phyloP scores from a whole-genome alignment of 2,888 invertebrate species.

The Hemistola chrysoprasaria region DNA sequence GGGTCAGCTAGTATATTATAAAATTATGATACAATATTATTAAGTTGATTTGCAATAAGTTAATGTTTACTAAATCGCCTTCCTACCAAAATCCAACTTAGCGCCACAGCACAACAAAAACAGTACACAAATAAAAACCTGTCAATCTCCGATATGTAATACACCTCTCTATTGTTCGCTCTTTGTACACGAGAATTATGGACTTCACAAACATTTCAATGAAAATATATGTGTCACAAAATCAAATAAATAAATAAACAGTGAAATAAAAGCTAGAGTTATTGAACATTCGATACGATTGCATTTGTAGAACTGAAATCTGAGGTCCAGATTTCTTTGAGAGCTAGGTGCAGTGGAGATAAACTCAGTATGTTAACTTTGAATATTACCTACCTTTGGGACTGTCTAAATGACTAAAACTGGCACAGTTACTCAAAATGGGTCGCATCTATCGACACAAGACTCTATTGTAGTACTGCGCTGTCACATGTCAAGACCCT shows the following conservation, averaged over 20 bases:
- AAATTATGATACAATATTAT: no score
- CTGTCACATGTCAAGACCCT: no score
- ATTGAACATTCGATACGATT: conserved; percentile 7
- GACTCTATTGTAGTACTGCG: no score
- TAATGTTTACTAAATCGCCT: no score
- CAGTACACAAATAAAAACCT: conserved; percentile 42
- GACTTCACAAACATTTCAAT: conserved; percentile 62
- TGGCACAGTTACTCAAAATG: no score
- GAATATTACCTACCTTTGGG: neutral
- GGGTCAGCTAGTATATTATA: no score
- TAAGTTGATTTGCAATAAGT: no score
- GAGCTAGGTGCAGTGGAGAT: conserved; percentile 9
- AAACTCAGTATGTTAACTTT: conserved; percentile 9
- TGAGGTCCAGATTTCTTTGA: conserved; percentile 19
- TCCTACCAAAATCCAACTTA: conserved; percentile 4
- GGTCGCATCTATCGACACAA: no score
- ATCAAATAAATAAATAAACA: conserved; percentile 16
- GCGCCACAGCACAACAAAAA: conserved; percentile 12
- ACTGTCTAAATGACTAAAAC: no score
- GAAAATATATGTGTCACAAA: conserved; percentile 15
- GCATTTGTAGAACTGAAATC: conserved; percentile 30
- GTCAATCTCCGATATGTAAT: conserved; percentile 45
- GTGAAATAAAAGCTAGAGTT: conserved; percentile 7
- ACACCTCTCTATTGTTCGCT: conserved; percentile 53
- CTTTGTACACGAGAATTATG: conserved; percentile 53